Percentiles rank a stretch among this genome's conserved stretches.
phyloP scores from a whole-genome alignment of 2,888 invertebrate genomes.

The Notodonta ziczac region DNA sequence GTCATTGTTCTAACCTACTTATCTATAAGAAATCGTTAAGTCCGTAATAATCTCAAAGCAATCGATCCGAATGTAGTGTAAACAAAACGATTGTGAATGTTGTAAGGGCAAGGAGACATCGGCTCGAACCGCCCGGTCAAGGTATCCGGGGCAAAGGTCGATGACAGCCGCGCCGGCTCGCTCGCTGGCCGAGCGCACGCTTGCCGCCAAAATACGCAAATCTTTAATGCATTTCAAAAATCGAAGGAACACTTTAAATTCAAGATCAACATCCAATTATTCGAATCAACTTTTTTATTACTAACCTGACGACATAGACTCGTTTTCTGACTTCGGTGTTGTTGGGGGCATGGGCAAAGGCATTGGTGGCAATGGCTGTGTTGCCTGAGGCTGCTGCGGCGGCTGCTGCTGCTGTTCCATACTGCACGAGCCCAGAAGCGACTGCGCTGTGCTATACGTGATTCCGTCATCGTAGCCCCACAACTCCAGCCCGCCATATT shows the following conservation, averaged over 20 bases:
- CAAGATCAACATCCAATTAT: neutral
- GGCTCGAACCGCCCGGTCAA: conserved; percentile 76
- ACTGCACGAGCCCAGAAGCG: conserved; percentile 77
- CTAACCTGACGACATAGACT: conserved; percentile 83
- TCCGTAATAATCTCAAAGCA: neutral
- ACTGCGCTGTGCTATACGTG: conserved; percentile 73
- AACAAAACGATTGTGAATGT: conserved; percentile 73
- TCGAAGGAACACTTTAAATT: neutral
- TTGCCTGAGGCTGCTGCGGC: conserved; percentile 78
- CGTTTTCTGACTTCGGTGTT: conserved; percentile 82
- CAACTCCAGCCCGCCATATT: conserved; percentile 91
- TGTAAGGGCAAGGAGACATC: conserved; percentile 73
- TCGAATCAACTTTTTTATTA: conserved; percentile 6
- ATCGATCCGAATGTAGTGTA: conserved; percentile 47
- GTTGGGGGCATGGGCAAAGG: conserved; percentile 79
- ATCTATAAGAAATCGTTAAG: too few species aligned
- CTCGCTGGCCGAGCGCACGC: conserved; percentile 45
- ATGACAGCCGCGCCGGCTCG: conserved; percentile 67
- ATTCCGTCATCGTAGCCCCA: conserved; percentile 89
- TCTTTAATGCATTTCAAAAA: conserved; percentile 13
- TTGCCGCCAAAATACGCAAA: conserved; percentile 65
- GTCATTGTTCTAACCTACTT: too few species aligned
- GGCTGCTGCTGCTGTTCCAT: conserved; percentile 80
- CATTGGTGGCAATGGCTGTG: conserved; percentile 83
- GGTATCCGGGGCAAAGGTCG: conserved; percentile 84